These are phyloP conservation scores for Drosophila orosa DNA, from an alignment of 1,140 invertebrate genomes.

Conservation along the genomic window DNA sequence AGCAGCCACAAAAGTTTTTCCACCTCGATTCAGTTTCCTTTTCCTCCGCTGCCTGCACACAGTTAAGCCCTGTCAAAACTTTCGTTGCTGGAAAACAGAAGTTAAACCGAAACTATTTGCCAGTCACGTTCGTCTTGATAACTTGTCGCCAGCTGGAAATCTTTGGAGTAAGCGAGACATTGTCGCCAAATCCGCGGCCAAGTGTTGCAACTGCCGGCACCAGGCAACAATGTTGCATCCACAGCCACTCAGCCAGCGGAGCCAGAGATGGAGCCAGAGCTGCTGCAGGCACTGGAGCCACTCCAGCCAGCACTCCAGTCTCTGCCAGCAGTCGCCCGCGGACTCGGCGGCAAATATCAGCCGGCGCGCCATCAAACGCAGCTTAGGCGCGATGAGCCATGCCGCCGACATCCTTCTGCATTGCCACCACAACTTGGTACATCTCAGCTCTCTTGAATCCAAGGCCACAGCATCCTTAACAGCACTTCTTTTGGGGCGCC, in stretches of 20 bases:
- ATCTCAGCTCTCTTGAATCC: slow-evolving; percentile 12
- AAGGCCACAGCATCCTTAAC: slow-evolving; percentile 1
- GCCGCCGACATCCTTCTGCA: slow-evolving; percentile 48
- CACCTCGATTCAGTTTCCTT: slow-evolving; percentile 13
- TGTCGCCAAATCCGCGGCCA: slow-evolving; percentile 75
- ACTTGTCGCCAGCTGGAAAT: slow-evolving; percentile 81
- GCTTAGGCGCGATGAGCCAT: slow-evolving; percentile 70
- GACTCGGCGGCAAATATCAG: slow-evolving; percentile 31
- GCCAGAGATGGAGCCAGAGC: slow-evolving; percentile 7
- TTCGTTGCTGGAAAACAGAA: slow-evolving; percentile 45
- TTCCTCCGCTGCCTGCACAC: background rate
- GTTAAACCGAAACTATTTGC: slow-evolving; percentile 77
- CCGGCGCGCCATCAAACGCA: slow-evolving; percentile 56
- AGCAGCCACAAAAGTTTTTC: slow-evolving; percentile 44
- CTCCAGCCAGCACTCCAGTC: slow-evolving; percentile 28
- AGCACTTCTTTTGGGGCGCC: background rate
- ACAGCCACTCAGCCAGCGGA: slow-evolving; percentile 8
- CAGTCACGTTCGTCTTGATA: slow-evolving; percentile 81
- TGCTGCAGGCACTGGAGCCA: slow-evolving; percentile 28
- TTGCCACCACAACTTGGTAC: background rate
- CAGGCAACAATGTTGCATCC: slow-evolving; percentile 62
- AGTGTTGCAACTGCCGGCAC: slow-evolving; percentile 71
- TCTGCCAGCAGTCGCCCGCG: slow-evolving; percentile 24
- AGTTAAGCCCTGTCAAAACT: slow-evolving; percentile 45
- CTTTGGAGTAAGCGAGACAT: slow-evolving; percentile 69